These are phyloP conservation scores for Eospalax fontanierii DNA, from an alignment of 2,797 vertebrate species.

Conservation along the genomic window DNA sequence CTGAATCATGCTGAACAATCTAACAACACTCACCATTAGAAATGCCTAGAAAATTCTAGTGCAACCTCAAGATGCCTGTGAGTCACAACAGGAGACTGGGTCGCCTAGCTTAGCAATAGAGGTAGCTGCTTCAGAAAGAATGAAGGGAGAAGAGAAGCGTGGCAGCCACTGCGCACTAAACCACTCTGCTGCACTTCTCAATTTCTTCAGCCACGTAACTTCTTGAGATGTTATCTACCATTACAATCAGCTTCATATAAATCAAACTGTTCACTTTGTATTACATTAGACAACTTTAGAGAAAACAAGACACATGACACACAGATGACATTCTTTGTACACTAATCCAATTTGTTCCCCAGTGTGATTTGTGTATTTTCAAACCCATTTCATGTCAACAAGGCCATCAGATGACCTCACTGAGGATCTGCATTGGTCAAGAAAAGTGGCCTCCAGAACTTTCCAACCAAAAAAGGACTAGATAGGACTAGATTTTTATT, in stretches of 20 bases:
- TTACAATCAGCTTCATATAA: background rate
- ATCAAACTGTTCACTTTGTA: background rate
- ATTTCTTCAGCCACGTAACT: no score
- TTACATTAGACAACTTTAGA: background rate
- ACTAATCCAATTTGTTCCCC: fast-evolving
- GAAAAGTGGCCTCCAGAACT: background rate
- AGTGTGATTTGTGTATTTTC: background rate
- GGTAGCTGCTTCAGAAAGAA: background rate
- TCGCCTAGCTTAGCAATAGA: background rate
- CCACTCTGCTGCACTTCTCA: background rate
- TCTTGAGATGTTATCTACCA: background rate
- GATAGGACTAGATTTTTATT: background rate
- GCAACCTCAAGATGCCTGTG: background rate
- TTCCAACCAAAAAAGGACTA: background rate
- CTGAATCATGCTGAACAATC: background rate
- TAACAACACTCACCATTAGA: background rate
- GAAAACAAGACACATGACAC: background rate
- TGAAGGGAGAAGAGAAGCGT: background rate
- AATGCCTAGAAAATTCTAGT: background rate
- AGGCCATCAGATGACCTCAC: background rate
- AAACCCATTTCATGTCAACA: background rate
- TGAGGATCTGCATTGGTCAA: background rate
- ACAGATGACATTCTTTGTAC: background rate
- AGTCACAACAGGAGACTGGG: background rate
- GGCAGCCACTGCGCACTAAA: background rate